Conservation (phyloP, 2,888 invertebrate genomes). For the Physocephala rufipes region DNA sequence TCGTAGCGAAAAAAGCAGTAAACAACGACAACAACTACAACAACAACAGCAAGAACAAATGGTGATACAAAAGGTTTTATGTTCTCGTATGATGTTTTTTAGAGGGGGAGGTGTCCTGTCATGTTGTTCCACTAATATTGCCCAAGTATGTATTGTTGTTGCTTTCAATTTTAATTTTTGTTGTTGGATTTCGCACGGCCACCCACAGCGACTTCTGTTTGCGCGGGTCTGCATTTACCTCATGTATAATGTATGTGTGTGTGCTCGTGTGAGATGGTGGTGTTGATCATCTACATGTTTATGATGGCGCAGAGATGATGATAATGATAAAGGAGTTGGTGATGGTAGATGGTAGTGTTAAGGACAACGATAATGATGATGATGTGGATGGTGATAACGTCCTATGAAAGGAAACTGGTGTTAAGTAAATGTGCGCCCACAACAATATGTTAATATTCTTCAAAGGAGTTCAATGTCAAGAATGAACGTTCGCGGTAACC, state of each 20-base stretch:
- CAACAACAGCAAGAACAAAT: conserved; percentile 45
- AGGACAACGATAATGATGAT: neutral
- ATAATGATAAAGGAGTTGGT: neutral
- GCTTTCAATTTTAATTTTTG: conserved; percentile 6
- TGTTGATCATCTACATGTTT: neutral
- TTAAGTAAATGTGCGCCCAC: conserved; percentile 22
- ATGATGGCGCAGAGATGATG: neutral
- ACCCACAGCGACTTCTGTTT: conserved; percentile 28
- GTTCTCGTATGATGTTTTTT: conserved; percentile 38
- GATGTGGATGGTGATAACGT: conserved; percentile 25
- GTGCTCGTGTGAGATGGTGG: neutral
- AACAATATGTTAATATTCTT: neutral
- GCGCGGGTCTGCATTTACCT: conserved; percentile 22
- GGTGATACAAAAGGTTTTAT: conserved; percentile 60
- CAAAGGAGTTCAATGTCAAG: neutral
- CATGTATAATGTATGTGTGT: conserved; percentile 1
- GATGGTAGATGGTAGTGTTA: conserved; percentile 12
- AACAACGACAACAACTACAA: conserved; percentile 1
- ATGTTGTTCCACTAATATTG: conserved; percentile 38
- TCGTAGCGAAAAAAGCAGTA: conserved; percentile 45
- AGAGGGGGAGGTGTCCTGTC: conserved; percentile 38
- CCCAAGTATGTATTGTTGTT: conserved; percentile 24
- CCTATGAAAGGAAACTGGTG: conserved; percentile 12
- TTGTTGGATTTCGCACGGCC: conserved; percentile 28
- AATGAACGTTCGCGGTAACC: neutral